Base-by-base conservation (phyloP, 2,797 vertebrate species). In the Xenops minutus region DNA sequence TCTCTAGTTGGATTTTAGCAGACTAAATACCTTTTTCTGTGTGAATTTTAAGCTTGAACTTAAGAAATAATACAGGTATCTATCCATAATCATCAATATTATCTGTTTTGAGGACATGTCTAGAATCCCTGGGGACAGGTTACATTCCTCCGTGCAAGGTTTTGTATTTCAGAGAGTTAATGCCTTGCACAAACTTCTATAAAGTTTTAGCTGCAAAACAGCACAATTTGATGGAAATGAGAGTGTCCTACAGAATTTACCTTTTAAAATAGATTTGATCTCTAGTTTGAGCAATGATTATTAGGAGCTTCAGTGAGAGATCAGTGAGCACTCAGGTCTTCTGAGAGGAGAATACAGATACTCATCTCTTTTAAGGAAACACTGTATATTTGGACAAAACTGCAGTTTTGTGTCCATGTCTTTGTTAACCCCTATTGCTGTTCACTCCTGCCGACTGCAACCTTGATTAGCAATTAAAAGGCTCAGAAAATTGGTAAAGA, bases 1-100 rank as follows among this genome's bases (percentile, higher is more conserved):
- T 97, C 89, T 97, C 89, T 14, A 67, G 67, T 5, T 93, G 39
- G 76, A 71, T 91, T 89, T 43, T 58, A 94, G 56, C 48, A 86
- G 69, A 81, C 36, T 78, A 62, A 63, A 81, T 20, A 34, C 20
- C 69, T 58, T 26, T 74, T 63, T 32, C 52, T 20, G 11, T n/a
- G 37, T 30, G 71, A 74, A 71, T 62, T 71, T 76, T 56, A 49
- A 54, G 26, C 71, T 1, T 19, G 7, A 72, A 66, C 22, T 82
- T 56, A 41, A 56, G 26, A 74, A 61, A 59, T 4, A 92, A 58
- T n/a, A 15, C 11, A 62, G 36, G 17, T 51, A 26, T 9, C 49
- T 46, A 16, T 12, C 22, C 21, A 58, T 27, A 83, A 36, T 77
- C 22, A 69, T 73, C n/a, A 55, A 7, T 26, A 58, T 48, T 49